Evolutionary conservation across 2,797 vertebrate genomes (phyloP), one percentile per base, ranked within the genome.

Genomic region (Cossypha polioptera): DNA sequence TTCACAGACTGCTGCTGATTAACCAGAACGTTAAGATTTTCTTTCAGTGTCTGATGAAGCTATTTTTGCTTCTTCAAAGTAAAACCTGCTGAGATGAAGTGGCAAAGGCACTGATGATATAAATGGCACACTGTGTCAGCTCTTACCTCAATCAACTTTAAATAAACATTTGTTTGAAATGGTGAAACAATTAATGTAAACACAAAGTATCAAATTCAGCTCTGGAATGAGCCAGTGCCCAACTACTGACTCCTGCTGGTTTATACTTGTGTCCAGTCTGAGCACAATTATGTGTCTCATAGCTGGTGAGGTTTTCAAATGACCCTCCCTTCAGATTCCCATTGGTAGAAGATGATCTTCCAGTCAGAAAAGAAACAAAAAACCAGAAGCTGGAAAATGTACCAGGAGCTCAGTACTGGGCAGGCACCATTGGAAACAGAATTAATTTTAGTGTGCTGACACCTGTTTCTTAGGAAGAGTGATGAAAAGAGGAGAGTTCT

Each of bases 91-190:
- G 89, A 71, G 88, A 88, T 77, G 51, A 81, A 92, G 93, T 88
- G 92, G 76, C 73, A 86, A 94, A 91, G 51, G 45, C 77, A 31
- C 83, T 88, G 87, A 95, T 85, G 90, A 92, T 93, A 87, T 81
- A 94, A 94, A 91, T 91, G 93, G 91, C 87, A 84, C 71, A 78
- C 88, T 74, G 86, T 95, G 88, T 93, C 88, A 96, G 89, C 88
- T 88, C 91, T 95, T 93, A 86, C 94, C 81, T 82, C 90, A 94
- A 95, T 92, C 92, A 90, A 45, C 83, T 93, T 92, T 94, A 95
- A 95, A 95, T 95, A 95, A 94, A 95, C 90, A 83, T 94, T 95
- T 92, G 75, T 95, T 95, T 92, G 82, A 94, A 94, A 88, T 54
- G 61, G 87, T 80, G 93, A 92, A 91, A 90, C 91, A 94, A 95